Percentiles rank a stretch among this genome's conserved stretches.
Evolutionary conservation across 2,888 invertebrate species (phyloP).

Genomic region (Hermaeophaga mercurialis): DNA sequence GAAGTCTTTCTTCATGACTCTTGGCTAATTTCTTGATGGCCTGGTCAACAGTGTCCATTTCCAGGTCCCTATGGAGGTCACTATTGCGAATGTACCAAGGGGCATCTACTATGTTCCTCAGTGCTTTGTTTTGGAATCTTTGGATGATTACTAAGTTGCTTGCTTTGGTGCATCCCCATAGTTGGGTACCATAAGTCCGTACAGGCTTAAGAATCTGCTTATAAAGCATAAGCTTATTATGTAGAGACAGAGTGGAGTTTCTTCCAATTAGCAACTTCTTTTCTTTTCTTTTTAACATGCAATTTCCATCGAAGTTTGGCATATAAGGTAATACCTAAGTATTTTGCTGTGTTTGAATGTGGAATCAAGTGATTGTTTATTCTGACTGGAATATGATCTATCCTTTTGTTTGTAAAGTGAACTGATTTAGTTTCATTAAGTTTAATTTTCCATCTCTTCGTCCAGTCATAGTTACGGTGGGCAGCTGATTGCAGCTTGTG

Average conservation of each 20-base stretch:
- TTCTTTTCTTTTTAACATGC: neutral
- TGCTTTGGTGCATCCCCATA: conserved; percentile 2
- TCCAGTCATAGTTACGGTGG: no score
- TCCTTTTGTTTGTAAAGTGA: no score
- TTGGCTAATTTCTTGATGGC: no score
- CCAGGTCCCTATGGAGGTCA: neutral
- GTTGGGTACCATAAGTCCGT: conserved; percentile 7
- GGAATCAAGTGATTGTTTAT: no score
- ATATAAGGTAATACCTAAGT: no score
- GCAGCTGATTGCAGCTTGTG: no score
- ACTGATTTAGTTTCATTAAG: no score
- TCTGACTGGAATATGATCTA: no score
- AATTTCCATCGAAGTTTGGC: neutral
- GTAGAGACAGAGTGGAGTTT: conserved; percentile 4
- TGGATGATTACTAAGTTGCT: neutral
- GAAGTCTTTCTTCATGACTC: no score
- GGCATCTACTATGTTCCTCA: neutral
- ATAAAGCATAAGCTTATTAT: conserved; percentile 9
- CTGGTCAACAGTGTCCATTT: neutral
- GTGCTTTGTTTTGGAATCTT: neutral
- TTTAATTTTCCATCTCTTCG: no score
- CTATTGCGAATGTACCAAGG: neutral
- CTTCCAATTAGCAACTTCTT: neutral
- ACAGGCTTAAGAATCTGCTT: conserved; percentile 10
- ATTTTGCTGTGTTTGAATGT: no score